phyloP scores from a whole-genome alignment of 2,797 vertebrate species.

The Bradypodion pumilum region DNA sequence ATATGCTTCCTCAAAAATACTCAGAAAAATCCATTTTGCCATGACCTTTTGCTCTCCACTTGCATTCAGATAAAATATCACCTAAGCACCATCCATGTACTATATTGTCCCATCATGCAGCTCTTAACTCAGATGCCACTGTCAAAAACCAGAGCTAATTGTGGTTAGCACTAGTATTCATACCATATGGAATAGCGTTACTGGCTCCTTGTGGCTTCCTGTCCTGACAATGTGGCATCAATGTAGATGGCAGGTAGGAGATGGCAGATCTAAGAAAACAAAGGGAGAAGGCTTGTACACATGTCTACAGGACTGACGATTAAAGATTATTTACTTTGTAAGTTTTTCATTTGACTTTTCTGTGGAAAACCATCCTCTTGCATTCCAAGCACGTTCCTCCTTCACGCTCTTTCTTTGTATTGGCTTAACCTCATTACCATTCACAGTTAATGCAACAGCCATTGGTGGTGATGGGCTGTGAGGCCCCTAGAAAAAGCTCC shows the following conservation, averaged over 20 bases:
- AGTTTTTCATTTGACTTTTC: slow-evolving; percentile 27
- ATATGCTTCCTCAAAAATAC: background rate
- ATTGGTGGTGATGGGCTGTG: fast-evolving
- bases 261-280: too few species aligned
- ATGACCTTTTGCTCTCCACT: background rate
- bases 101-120: background rate
- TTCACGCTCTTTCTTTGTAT: slow-evolving; percentile 19
- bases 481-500: slow-evolving; percentile 16
- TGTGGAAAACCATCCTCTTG: background rate
- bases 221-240: background rate
- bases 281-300: background rate
- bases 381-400: background rate
- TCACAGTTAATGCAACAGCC: slow-evolving; percentile 38
- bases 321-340: slow-evolving; percentile 14
- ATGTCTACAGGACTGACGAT: background rate
- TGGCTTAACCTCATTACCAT: slow-evolving; percentile 42
- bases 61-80: background rate
- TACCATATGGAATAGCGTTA: background rate
- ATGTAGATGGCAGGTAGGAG: background rate
- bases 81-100: background rate
- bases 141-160: background rate
- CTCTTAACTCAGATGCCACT: background rate
- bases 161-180: background rate
- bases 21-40: background rate
- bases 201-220: background rate